Base-by-base conservation (phyloP, 2,113 vertebrate species). In the Lipotes vexillifer region DNA sequence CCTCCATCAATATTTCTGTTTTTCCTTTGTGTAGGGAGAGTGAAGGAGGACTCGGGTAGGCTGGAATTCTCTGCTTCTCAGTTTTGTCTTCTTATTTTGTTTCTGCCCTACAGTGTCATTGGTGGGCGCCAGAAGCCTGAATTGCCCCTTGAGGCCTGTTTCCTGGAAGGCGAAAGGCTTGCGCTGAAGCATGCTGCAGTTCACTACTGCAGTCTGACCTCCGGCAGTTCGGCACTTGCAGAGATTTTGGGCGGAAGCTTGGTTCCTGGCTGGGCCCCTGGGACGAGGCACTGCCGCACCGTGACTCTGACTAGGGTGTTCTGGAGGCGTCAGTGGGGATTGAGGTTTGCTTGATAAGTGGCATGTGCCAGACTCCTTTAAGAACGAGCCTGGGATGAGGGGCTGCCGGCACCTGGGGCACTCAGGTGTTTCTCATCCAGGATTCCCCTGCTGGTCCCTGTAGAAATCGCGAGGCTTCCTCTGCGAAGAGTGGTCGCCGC, bases 281-380 rank as follows among this genome's bases (percentile, higher is more conserved):
- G 23, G 63, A 8, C 0, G 4, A 61, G 63, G 55, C 8, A 17
- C 25, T 15, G 12, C 33, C 1, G 0, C 10, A 49, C 3, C 18
- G 25, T 61, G 74, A 33, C 63, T 49, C 75, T 61, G 23, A 18
- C 6, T 69, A n/a, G 74, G 23, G 41, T 29, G 5, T 13, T 49
- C 12, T 23, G 14, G 15, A 2, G 38, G 52, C 1, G 18, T 69
- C 0, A 2, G 20, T 36, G 8, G 31, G 13, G 38, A 23, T 15
- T 59, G 36, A 3, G 14, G 15, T 46, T 29, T 36, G 83, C 49
- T 36, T 59, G 49, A 5, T 57, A 44, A 63, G 31, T 68, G 61
- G n/a, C 15, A 36, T 57, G 29, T 68, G 71, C 10, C 14, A 36
- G 46, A 57, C 63, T 77, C 7, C 21, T 77, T 77, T 13, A 57